Evolutionary conservation across 2,113 vertebrate species (phyloP).

Genomic region (Pseudonaja textilis): DNA sequence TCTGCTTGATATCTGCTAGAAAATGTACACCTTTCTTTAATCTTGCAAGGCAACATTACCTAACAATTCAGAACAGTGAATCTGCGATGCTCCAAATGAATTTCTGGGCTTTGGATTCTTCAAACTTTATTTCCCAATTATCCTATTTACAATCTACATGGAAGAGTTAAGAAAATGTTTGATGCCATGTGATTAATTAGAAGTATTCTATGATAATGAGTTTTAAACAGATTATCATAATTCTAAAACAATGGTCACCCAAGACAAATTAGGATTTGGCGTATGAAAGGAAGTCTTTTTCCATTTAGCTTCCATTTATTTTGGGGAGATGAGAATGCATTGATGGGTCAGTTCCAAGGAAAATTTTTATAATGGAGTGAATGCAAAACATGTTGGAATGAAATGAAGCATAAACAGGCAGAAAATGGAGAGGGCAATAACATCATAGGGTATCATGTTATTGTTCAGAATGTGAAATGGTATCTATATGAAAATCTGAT

Average conservation of each 20-base stretch:
- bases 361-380: background rate
- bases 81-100: background rate
- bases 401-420: conserved; percentile 12
- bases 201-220: background rate
- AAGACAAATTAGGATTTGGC: conserved; percentile 11
- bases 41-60: background rate
- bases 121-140: background rate
- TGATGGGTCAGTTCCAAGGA: conserved; percentile 7
- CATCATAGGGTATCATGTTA: conserved; percentile 19
- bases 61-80: background rate
- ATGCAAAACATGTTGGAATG: conserved; percentile 11
- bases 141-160: background rate
- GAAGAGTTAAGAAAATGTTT: background rate
- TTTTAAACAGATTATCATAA: background rate
- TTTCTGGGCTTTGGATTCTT: background rate
- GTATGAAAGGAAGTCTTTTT: background rate
- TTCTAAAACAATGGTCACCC: conserved; percentile 8
- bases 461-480: background rate
- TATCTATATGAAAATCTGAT: background rate
- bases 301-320: background rate
- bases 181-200: background rate
- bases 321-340: background rate
- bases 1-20: background rate
- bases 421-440: conserved; percentile 6
- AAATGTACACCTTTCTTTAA: background rate